phyloP scores from a whole-genome alignment of 1,140 invertebrate genomes.

The Drosophila lowei region DNA sequence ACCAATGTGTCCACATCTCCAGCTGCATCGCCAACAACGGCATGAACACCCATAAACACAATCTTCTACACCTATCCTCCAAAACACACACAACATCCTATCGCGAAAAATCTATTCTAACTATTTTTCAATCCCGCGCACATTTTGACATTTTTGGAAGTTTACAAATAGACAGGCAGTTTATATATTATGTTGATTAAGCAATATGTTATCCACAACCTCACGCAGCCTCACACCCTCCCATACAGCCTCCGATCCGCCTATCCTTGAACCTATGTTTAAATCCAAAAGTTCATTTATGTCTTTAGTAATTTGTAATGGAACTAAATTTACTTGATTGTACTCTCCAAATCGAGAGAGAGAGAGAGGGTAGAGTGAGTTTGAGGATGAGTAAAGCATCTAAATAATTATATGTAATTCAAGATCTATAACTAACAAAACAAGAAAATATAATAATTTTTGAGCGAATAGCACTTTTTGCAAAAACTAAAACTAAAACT shows the following conservation, averaged over 20 bases:
- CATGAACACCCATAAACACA: conserved; percentile 54
- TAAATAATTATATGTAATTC: conserved; percentile 43
- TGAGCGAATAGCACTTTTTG: conserved; percentile 81
- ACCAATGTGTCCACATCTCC: conserved; percentile 59
- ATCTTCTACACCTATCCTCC: conserved; percentile 8
- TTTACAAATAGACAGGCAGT: conserved; percentile 79
- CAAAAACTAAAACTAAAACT: conserved; percentile 49
- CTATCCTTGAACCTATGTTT: conserved; percentile 53
- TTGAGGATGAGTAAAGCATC: conserved; percentile 31
- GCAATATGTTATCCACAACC: conserved; percentile 30
- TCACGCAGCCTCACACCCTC: not conserved
- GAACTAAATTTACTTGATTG: conserved; percentile 52
- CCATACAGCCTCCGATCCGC: conserved; percentile 30
- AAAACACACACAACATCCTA: conserved; percentile 26
- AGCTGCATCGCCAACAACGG: conserved; percentile 74
- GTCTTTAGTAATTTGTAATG: conserved; percentile 68
- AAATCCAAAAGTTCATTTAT: conserved; percentile 70
- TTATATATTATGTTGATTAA: conserved; percentile 61
- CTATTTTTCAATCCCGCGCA: conserved; percentile 25
- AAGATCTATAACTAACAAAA: conserved; percentile 51
- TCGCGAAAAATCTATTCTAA: conserved; percentile 33
- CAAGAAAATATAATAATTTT: conserved; percentile 68
- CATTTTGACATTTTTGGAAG: conserved; percentile 72
- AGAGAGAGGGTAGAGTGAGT: conserved; percentile 14
- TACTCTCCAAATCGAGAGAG: conserved; percentile 46